Evolutionary conservation across 1,140 invertebrate genomes (phyloP).

Genomic region (Zaprionus davidi): DNA sequence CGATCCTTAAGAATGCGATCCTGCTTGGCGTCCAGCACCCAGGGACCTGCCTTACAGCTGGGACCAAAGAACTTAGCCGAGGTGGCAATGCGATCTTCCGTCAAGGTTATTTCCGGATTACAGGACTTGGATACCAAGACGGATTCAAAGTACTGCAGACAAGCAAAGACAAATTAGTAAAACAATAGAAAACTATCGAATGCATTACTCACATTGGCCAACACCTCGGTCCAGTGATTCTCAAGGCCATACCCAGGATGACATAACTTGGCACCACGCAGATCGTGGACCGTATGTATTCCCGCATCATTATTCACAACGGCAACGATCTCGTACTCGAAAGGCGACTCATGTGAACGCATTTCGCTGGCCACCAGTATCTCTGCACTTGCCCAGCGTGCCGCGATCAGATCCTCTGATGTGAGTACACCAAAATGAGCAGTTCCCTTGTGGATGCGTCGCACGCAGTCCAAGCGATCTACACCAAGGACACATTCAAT

Average conservation of each 20-base stretch:
- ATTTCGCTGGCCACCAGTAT: slow-evolving; percentile 90
- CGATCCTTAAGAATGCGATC: slow-evolving; percentile 89
- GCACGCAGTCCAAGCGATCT: slow-evolving; percentile 91
- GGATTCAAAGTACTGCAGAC: slow-evolving; percentile 89
- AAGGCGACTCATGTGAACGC: slow-evolving; percentile 85
- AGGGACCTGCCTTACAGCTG: slow-evolving; percentile 92
- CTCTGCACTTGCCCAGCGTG: slow-evolving; percentile 87
- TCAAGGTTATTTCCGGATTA: slow-evolving; percentile 87
- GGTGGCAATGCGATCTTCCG: slow-evolving; percentile 89
- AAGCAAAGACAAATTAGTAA: not conserved
- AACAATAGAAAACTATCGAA: not conserved
- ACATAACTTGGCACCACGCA: slow-evolving; percentile 89
- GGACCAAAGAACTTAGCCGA: slow-evolving; percentile 89
- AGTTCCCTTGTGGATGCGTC: slow-evolving; percentile 88
- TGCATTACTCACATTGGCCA: slow-evolving; percentile 86
- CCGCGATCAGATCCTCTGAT: slow-evolving; percentile 91
- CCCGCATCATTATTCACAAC: slow-evolving; percentile 87
- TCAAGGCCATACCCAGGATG: slow-evolving; percentile 89
- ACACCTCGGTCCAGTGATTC: slow-evolving; percentile 88
- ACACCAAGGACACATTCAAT: slow-evolving; percentile 88
- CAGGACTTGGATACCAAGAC: slow-evolving; percentile 88
- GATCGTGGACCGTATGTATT: slow-evolving; percentile 85
- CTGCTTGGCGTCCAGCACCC: slow-evolving; percentile 88
- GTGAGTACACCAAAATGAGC: slow-evolving; percentile 93
- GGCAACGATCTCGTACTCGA: slow-evolving; percentile 89